A percentile compares a stretch with the other conserved stretches of the same genome.
These are phyloP conservation scores for Alectura lathami DNA, from an alignment of 2,113 vertebrate species.

Conservation along the genomic window DNA sequence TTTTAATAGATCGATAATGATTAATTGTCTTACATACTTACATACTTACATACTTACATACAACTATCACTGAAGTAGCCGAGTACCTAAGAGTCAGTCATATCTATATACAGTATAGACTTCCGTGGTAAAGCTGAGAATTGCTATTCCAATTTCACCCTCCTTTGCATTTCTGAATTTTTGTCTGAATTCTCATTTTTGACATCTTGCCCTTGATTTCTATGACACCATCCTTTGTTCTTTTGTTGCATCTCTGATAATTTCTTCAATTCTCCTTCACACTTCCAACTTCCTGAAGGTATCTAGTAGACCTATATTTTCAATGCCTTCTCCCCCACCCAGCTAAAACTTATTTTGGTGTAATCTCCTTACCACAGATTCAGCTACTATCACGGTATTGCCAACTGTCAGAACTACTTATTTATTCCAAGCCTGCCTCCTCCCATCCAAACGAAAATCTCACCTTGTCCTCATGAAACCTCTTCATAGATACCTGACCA, in stretches of 20 bases:
- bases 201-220: constrained; percentile 9
- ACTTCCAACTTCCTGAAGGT: not conserved
- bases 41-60: not conserved
- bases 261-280: not conserved
- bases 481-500: not conserved
- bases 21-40: not conserved
- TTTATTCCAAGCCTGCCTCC: constrained; percentile 7
- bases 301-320: not conserved
- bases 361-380: constrained; percentile 2
- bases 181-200: constrained; percentile 1
- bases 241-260: not conserved
- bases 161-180: not conserved
- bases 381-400: not conserved
- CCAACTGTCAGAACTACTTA: not conserved
- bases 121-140: not conserved
- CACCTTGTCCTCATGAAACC: not conserved
- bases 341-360: not conserved
- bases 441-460: constrained; percentile 13
- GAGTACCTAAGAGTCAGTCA: not conserved
- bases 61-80: not conserved
- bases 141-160: not conserved
- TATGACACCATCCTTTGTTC: not conserved
- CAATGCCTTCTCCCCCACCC: not conserved
- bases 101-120: not conserved
- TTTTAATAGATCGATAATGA: not conserved